phyloP scores from a whole-genome alignment of 2,797 vertebrate genomes.

The Sebastes matsubarae region DNA sequence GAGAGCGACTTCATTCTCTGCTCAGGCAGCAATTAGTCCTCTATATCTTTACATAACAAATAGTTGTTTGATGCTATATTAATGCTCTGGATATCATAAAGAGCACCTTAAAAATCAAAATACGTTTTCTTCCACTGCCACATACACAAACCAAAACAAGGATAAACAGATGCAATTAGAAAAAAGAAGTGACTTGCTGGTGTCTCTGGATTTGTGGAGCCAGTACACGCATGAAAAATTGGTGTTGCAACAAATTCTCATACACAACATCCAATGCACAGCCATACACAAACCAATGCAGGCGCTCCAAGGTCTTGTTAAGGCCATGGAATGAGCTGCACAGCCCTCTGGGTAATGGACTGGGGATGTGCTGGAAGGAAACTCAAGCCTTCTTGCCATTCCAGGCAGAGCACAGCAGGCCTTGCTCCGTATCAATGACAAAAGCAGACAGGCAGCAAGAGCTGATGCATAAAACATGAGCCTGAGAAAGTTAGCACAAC shows the following conservation, averaged over 20 bases:
- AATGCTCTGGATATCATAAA: not conserved
- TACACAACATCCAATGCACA: slow-evolving; percentile 3
- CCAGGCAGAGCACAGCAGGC: slow-evolving; percentile 62
- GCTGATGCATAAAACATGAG: slow-evolving; percentile 80
- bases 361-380: slow-evolving; percentile 67
- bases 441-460: slow-evolving; percentile 74
- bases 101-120: not conserved
- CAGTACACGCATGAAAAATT: not conserved
- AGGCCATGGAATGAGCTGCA: slow-evolving; percentile 62
- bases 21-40: not conserved
- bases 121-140: not conserved
- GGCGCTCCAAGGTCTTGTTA: slow-evolving; percentile 60
- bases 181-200: not conserved
- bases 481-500: slow-evolving; percentile 60
- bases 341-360: slow-evolving; percentile 65
- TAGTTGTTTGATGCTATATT: not conserved
- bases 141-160: not conserved
- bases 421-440: slow-evolving; percentile 70
- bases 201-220: not conserved
- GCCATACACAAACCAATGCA: slow-evolving; percentile 5
- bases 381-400: slow-evolving; percentile 70
- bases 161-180: not conserved
- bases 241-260: not conserved
- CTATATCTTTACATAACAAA: not conserved
- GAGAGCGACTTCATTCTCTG: not conserved